Conservation (phyloP, 2,888 invertebrate genomes). For the Eudasyphora cyanicolor region DNA sequence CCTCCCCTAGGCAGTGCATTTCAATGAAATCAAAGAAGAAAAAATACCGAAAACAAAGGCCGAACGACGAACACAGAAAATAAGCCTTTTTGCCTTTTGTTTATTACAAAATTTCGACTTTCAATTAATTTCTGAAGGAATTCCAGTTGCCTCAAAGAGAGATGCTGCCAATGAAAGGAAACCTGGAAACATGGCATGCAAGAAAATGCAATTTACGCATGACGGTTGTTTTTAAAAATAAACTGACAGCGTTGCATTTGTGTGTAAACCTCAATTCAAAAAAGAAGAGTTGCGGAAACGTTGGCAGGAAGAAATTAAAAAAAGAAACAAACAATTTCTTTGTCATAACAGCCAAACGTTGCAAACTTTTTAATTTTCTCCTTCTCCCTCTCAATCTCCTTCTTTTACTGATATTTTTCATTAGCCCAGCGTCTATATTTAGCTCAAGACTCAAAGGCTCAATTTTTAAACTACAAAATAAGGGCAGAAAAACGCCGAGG, state of each 20-base stretch:
- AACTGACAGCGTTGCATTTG: slow-evolving; percentile 3
- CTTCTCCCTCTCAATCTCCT: background rate
- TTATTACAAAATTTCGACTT: slow-evolving; percentile 17
- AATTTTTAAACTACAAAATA: background rate
- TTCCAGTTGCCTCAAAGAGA: background rate
- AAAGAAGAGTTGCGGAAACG: background rate
- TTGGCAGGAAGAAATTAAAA: background rate
- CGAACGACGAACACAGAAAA: background rate
- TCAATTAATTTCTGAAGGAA: no score
- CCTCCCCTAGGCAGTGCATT: no score
- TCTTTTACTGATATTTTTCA: no score
- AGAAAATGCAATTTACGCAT: background rate
- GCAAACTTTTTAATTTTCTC: background rate
- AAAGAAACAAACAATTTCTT: background rate
- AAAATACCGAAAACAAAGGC: slow-evolving; percentile 19
- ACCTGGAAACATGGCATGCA: background rate
- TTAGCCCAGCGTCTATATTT: no score
- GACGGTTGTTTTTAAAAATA: slow-evolving; percentile 10
- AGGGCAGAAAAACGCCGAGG: background rate
- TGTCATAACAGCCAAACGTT: background rate
- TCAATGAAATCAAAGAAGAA: background rate
- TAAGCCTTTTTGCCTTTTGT: slow-evolving; percentile 28
- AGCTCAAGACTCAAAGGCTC: background rate
- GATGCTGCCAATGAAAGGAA: background rate
- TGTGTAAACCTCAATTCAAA: no score